These are phyloP conservation scores for Sebastes umbrosus DNA, from an alignment of 2,797 vertebrate species.

Conservation along the genomic window DNA sequence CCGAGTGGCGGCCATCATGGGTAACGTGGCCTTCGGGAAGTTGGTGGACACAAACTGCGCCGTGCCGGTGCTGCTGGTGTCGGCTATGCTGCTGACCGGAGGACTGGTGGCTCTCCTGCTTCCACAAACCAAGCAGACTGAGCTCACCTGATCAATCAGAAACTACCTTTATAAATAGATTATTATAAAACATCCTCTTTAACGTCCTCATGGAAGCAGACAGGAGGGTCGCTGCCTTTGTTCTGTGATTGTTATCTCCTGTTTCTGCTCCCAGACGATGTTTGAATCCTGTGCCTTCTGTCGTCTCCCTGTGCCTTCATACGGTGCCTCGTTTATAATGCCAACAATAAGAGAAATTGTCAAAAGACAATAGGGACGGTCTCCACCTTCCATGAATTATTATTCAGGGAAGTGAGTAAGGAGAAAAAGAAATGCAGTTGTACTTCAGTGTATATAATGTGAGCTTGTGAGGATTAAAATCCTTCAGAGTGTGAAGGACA, in stretches of 20 bases:
- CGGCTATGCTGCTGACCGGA: conserved; percentile 74
- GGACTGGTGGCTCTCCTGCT: conserved; percentile 74
- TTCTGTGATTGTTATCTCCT: not conserved
- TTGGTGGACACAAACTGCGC: conserved; percentile 80
- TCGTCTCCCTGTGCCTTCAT: conserved; percentile 9
- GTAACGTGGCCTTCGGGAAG: conserved; percentile 80
- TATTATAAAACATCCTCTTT: not conserved
- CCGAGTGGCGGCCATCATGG: conserved; percentile 80
- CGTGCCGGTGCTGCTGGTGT: conserved; percentile 79
- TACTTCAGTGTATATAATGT: no score
- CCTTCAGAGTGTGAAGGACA: not conserved
- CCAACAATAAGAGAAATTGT: not conserved
- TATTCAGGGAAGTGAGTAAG: not conserved
- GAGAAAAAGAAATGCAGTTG: not conserved
- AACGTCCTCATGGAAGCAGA: not conserved
- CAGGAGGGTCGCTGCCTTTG: not conserved
- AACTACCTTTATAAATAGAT: not conserved
- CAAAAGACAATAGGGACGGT: not conserved
- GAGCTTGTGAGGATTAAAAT: not conserved
- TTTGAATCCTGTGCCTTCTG: not conserved
- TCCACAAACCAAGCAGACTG: conserved; percentile 75
- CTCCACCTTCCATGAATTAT: not conserved
- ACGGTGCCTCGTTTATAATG: conserved; percentile 12
- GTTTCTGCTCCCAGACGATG: not conserved
- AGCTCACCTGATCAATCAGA: conserved; percentile 72